A percentile compares a stretch with the other conserved stretches of the same genome.
These are phyloP conservation scores for Vimba vimba DNA, from an alignment of 2,113 vertebrate species.

Conservation along the genomic window DNA sequence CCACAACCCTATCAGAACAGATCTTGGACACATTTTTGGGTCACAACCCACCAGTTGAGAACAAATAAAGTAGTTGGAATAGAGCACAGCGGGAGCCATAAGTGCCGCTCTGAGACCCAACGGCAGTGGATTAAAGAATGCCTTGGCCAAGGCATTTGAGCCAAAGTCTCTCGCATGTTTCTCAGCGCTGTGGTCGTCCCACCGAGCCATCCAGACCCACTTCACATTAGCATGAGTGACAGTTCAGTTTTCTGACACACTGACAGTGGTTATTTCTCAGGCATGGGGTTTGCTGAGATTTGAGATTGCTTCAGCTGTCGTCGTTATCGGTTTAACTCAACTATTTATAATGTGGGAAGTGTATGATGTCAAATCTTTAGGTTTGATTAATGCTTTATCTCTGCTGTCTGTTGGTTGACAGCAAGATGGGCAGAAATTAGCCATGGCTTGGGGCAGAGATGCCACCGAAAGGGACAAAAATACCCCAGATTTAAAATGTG, in stretches of 20 bases:
- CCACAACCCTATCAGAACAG: constrained; percentile 15
- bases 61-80: constrained; percentile 14
- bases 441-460: background rate
- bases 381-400: background rate
- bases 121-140: constrained; percentile 9
- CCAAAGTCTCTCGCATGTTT: constrained; percentile 24
- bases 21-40: constrained; percentile 11
- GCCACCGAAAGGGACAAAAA: background rate
- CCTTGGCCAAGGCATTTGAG: background rate
- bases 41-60: background rate
- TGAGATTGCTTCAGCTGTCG: background rate
- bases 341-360: background rate
- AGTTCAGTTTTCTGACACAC: constrained; percentile 19
- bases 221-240: constrained; percentile 24
- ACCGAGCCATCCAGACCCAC: background rate
- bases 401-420: background rate
- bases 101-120: constrained; percentile 18
- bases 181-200: background rate
- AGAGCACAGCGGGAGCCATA: background rate
- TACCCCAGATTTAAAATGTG: background rate
- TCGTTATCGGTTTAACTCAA: constrained; percentile 8
- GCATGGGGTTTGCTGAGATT: background rate
- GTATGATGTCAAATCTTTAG: constrained; percentile 10
- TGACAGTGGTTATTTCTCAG: constrained; percentile 22
- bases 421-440: background rate